Percentiles rank a stretch among this genome's conserved stretches.
phyloP scores from a whole-genome alignment of 2,113 vertebrate species.

The Cariama cristata region DNA sequence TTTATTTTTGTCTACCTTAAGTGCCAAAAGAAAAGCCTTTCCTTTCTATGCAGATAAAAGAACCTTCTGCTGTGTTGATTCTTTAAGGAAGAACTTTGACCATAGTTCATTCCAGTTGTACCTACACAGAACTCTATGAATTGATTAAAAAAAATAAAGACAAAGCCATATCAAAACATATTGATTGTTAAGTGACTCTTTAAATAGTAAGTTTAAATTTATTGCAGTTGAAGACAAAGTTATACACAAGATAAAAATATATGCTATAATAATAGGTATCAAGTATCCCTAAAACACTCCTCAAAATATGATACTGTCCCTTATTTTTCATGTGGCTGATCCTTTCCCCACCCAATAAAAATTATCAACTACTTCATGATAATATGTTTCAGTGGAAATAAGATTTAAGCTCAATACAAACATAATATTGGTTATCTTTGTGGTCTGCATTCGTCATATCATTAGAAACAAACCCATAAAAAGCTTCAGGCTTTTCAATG shows the following conservation, averaged over 20 bases:
- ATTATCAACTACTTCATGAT: not conserved
- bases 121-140: not conserved
- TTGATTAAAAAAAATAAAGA: not conserved
- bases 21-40: not conserved
- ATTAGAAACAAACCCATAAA: not conserved
- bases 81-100: not conserved
- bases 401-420: not conserved
- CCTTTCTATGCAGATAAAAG: not conserved
- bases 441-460: not conserved
- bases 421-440: not conserved
- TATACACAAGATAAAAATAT: not conserved
- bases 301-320: not conserved
- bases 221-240: not conserved
- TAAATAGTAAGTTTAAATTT: not conserved
- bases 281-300: not conserved
- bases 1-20: not conserved
- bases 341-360: not conserved
- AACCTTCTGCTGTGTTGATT: not conserved
- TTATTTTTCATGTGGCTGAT: not conserved
- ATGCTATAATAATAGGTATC: not conserved
- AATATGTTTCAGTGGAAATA: not conserved
- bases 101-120: not conserved
- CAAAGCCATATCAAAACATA: not conserved
- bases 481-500: not conserved
- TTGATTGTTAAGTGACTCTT: not conserved